These are phyloP conservation scores for Pimephales promelas DNA, from an alignment of 2,113 vertebrate species.

Conservation along the genomic window DNA sequence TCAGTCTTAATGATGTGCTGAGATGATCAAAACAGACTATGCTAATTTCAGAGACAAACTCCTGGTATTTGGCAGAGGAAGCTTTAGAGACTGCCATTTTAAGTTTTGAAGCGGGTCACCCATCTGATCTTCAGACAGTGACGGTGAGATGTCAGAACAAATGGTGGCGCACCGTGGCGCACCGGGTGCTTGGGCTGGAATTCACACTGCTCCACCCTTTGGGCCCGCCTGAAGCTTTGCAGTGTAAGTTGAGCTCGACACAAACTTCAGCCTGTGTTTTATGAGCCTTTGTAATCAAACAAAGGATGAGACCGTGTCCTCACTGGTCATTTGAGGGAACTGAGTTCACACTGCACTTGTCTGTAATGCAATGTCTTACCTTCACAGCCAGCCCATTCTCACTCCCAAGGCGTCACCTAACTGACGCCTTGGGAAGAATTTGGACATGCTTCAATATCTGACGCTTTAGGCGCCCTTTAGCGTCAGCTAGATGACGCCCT, in stretches of 20 bases:
- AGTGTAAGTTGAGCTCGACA: constrained; percentile 39
- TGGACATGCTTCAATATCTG: too few relatives aligned
- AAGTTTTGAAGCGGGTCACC: constrained; percentile 18
- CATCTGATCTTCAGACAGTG: constrained; percentile 38
- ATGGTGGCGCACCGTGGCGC: constrained; percentile 25
- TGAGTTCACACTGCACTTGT: constrained; percentile 40
- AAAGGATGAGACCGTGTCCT: constrained; percentile 45
- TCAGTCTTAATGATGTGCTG: neutral
- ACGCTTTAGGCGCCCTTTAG: too few relatives aligned
- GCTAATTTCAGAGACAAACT: constrained; percentile 1
- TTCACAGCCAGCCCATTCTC: too few relatives aligned
- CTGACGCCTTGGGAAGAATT: too few relatives aligned
- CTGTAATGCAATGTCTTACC: constrained; percentile 2
- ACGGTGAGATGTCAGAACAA: constrained; percentile 52
- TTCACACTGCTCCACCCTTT: constrained; percentile 17
- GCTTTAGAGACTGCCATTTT: constrained; percentile 29
- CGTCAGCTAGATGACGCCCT: too few relatives aligned
- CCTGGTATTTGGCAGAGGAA: neutral
- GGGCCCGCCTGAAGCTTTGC: constrained; percentile 1
- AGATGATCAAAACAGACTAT: constrained; percentile 11
- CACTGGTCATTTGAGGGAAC: neutral
- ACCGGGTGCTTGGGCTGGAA: constrained; percentile 39
- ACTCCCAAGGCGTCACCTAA: too few relatives aligned
- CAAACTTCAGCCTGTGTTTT: constrained; percentile 48
- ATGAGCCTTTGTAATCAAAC: constrained; percentile 45